phyloP scores from a whole-genome alignment of 2,113 vertebrate genomes.

The Columba janthina region DNA sequence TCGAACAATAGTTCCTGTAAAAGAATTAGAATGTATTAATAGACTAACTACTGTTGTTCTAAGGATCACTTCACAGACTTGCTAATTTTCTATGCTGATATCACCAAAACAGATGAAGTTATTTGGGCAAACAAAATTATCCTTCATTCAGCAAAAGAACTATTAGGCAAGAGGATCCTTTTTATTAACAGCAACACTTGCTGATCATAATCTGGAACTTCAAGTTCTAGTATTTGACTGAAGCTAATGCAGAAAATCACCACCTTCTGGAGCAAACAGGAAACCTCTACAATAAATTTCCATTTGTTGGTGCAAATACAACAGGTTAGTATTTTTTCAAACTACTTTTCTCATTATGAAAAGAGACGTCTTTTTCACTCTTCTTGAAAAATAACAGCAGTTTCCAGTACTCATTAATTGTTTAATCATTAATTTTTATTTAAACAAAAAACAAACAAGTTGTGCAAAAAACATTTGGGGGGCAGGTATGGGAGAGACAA shows the following conservation, averaged over 20 bases:
- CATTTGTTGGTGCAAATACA: not conserved
- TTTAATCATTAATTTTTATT: not conserved
- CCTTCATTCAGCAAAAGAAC: not conserved
- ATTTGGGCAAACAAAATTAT: not conserved
- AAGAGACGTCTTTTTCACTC: not conserved
- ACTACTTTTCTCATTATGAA: not conserved
- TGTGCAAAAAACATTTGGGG: not conserved
- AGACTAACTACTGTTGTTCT: not conserved
- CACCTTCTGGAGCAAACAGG: not conserved
- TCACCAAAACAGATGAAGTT: not conserved
- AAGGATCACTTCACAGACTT: not conserved
- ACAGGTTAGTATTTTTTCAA: not conserved
- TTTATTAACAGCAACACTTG: not conserved
- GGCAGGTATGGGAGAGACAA: not conserved
- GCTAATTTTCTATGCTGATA: not conserved
- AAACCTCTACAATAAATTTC: not conserved
- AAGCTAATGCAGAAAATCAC: not conserved
- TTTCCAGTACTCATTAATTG: not conserved
- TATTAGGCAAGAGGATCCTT: not conserved
- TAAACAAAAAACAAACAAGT: not conserved
- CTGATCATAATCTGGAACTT: not conserved
- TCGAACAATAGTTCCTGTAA: conserved; percentile 82
- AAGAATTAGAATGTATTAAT: not conserved
- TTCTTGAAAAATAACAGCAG: not conserved
- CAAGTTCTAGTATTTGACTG: not conserved